Conservation (phyloP, 2,797 vertebrate species). For the Eospalax fontanierii region DNA sequence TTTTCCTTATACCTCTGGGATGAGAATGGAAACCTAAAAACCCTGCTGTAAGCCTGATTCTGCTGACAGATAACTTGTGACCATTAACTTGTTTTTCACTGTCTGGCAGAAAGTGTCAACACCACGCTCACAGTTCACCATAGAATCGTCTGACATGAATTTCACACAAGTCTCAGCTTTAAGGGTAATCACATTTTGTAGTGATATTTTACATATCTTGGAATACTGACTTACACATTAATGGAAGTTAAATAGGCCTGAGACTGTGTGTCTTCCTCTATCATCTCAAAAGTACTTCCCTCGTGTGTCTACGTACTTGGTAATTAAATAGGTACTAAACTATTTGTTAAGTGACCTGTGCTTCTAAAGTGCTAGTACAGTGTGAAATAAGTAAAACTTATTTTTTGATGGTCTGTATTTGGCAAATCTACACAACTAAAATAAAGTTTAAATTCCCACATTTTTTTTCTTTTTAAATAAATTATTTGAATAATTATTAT, state of each 20-base stretch:
- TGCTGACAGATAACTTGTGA: neutral
- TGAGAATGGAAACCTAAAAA: neutral
- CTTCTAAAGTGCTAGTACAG: neutral
- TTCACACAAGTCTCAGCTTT: neutral
- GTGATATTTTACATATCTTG: neutral
- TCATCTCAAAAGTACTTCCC: neutral
- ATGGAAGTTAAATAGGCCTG: neutral
- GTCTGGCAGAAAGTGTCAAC: no score
- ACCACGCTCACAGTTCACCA: neutral
- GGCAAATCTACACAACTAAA: neutral
- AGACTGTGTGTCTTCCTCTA: neutral
- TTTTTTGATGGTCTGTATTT: neutral
- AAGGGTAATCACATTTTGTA: neutral
- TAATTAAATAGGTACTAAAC: neutral
- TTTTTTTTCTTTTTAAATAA: neutral
- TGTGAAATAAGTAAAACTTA: neutral
- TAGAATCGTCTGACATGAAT: neutral
- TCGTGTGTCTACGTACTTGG: neutral
- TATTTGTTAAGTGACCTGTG: neutral
- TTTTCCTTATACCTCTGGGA: neutral
- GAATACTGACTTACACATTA: neutral
- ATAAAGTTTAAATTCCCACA: conserved; percentile 4
- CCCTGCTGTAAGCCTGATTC: neutral
- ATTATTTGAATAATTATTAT: neutral
- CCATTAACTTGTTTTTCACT: neutral